Base-by-base conservation (phyloP, 2,888 invertebrate genomes). In the Rutpela maculata region DNA sequence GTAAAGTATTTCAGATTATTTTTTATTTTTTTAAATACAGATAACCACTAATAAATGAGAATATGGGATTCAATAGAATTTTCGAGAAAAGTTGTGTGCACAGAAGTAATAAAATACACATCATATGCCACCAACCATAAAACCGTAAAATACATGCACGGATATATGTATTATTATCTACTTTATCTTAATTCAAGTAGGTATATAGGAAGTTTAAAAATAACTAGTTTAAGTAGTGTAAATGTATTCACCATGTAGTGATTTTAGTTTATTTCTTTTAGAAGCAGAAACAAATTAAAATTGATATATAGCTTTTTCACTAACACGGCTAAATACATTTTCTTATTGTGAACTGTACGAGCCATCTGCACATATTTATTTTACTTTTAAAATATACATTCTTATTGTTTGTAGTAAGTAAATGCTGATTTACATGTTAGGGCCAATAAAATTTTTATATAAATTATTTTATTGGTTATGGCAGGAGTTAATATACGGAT, bases 211-310 rank as follows among this genome's bases (percentile, higher is more conserved):
- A n/a, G n/a, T n/a, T n/a, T n/a, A n/a, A n/a, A n/a, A n/a, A n/a
- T n/a, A n/a, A n/a, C n/a, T n/a, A n/a, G n/a, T n/a, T n/a, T 50
- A 50, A 50, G 15, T 50, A 50, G 15, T 5, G 50, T 50, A 50
- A 50, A 12, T 15, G 50, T 50, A 50, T 50, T 15, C 15, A 15
- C 50, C n/a, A 50, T 15, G 15, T 15, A 50, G 50, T 50, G 15
- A 15, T 50, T 15, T 15, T 50, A 50, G 50, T 50, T 50, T 50
- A 50, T 50, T 50, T 50, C 50, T 50, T 15, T 50, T 50, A 50
- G 50, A 50, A 50, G 50, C 15, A 50, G 50, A 50, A 50, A 50
- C 50, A 50, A 50, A 50, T 50, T 50, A 50, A 50, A 50, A 50
- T 12, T 50, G 50, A 50, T 50, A 50, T 50, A 50, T 50, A 50